Base-by-base conservation (phyloP, 1,140 invertebrate species). In the Vollenhovia emeryi region DNA sequence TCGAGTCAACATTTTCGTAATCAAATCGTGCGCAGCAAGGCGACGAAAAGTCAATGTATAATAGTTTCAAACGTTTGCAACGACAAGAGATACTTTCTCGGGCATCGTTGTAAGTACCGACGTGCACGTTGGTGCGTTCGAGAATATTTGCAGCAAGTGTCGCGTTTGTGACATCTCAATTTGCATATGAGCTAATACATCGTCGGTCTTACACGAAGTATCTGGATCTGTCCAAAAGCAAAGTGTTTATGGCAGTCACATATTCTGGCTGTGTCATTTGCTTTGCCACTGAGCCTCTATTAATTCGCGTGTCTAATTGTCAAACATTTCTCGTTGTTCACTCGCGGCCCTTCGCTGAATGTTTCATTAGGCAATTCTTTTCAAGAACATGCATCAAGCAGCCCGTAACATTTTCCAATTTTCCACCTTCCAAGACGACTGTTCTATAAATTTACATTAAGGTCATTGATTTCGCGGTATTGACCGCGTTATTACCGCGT, bases 171-270 rank as follows among this genome's bases (percentile, higher is more conserved):
- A 91, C 86, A 76, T 90, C 86, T 91, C 90, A n/a, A 90, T 90
- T 91, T 86, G 88, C 84, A 50, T 59, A 52, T 52, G 15, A 74
- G 30, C 80, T 80, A 75, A 91, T 90, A 88, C 84, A 91, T 85
- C 57, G 27, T 79, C 71, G 57, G 33, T 57, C 27, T 68, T 57
- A 62, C 50, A 69, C 21, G 27, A 21, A 30, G 30, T 30, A 40
- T 15, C 21, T 48, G 33, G 4, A 40, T 68, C 6, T 43, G 24
- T 71, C 2, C 5, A 48, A 83, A 82, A 68, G 33, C n/a, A 86
- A 69, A 21, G 52, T 3, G 43, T 74, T 82, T 86, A 71, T 64
- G 45, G 24, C 9, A 87, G 36, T 87, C 60, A 86, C 43, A 21
- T 82, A 71, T 69, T 89, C 84, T 27, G 48, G 36, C 18, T 27